Percentiles rank a stretch among this genome's conserved stretches.
Conservation (phyloP, 2,797 vertebrate species). For the Apogon hyalosoma region DNA sequence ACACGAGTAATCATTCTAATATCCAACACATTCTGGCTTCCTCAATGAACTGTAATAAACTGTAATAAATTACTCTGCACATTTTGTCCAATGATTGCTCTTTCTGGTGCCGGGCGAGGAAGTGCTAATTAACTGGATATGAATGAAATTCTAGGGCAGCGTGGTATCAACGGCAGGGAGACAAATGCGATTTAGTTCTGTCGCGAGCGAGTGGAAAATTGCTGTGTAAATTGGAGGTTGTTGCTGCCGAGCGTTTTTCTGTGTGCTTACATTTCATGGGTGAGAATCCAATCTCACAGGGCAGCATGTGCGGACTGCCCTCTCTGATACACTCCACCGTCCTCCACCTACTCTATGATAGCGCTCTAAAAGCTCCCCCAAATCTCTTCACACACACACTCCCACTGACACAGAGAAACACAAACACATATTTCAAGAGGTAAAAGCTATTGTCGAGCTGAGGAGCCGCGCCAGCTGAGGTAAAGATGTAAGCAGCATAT, state of each 20-base stretch:
- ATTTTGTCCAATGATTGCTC: slow-evolving; percentile 73
- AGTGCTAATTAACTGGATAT: slow-evolving; percentile 80
- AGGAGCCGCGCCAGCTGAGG: slow-evolving; percentile 43
- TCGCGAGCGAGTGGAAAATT: slow-evolving; percentile 79
- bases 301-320: slow-evolving; percentile 73
- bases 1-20: slow-evolving; percentile 73
- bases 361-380: slow-evolving; percentile 75
- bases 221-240: slow-evolving; percentile 83
- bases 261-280: slow-evolving; percentile 83
- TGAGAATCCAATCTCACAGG: slow-evolving; percentile 82
- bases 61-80: slow-evolving; percentile 77
- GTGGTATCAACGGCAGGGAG: slow-evolving; percentile 68
- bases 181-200: slow-evolving; percentile 76
- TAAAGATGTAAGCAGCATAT: slow-evolving; percentile 47
- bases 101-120: slow-evolving; percentile 66
- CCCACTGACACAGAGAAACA: slow-evolving; percentile 59
- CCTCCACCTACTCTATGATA: slow-evolving; percentile 80
- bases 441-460: slow-evolving; percentile 55
- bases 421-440: slow-evolving; percentile 69
- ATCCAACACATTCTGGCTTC: slow-evolving; percentile 66
- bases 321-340: slow-evolving; percentile 73
- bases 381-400: slow-evolving; percentile 65
- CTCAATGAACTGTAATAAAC: slow-evolving; percentile 77
- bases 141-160: slow-evolving; percentile 70
- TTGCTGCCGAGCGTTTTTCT: slow-evolving; percentile 71